Base-by-base conservation (phyloP, 2,888 invertebrate genomes). In the Steromphala cineraria region DNA sequence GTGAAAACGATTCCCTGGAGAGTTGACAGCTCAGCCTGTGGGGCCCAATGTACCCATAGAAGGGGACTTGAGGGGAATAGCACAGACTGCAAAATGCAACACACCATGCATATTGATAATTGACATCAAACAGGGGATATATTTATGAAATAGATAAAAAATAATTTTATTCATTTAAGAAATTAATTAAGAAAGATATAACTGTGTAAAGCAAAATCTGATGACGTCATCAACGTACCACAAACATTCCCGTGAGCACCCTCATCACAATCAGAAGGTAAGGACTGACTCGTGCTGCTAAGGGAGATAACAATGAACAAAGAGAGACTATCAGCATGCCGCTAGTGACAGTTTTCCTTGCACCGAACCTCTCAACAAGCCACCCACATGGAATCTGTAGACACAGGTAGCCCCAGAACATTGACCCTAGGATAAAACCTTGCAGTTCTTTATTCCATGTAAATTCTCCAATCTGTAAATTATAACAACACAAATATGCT, bases 51-150 rank as follows among this genome's bases (percentile, higher is more conserved):
- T 0, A 97, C 96, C 87, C 98, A 94, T 96, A 98, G 96, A 19
- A 96, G 96, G 93, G 98, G 97, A 97, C 98, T 97, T 0, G 97
- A 96, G 24, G 98, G 98, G 93, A 97, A 97, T 5, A 97, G 97
- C 3, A 97, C 97, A 31, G 93, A 94, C 89, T 89, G 81, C 3
- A 75, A 55, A 3, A 77, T 15, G 40, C 46, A 24, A 28, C n/a
- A 55, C 53, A 10, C 24, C 53, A 36, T 36, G 36, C 36, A 36
- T 4, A 36, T 4, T 36, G 36, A 36, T 36, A 36, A 36, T 36
- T 2, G 36, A 36, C 36, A 36, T n/a, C n/a, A n/a, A n/a, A n/a
- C n/a, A n/a, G n/a, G n/a, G n/a, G n/a, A n/a, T n/a, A n/a, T n/a
- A n/a, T n/a, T n/a, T n/a, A n/a, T n/a, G n/a, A n/a, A n/a, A n/a